Percentiles rank a stretch among this genome's conserved stretches.
These are phyloP conservation scores for Drosophila bunnanda DNA, from an alignment of 2,888 invertebrate species.

Conservation along the genomic window DNA sequence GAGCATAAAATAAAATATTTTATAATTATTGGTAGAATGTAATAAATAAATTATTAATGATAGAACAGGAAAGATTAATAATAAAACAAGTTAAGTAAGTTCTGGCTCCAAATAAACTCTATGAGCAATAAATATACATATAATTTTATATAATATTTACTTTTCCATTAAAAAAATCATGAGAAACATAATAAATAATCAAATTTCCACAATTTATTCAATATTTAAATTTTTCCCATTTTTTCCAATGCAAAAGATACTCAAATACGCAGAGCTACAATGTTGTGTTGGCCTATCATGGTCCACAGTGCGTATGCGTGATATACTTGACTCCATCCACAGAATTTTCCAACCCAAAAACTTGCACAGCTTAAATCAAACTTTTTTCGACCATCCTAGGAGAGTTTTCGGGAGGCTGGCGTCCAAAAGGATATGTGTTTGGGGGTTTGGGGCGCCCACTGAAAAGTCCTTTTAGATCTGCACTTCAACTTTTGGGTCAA, in stretches of 20 bases:
- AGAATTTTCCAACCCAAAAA: slow-evolving; percentile 63
- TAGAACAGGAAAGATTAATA: background rate
- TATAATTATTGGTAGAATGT: background rate
- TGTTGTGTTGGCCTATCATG: slow-evolving; percentile 56
- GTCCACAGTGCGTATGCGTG: slow-evolving; percentile 78
- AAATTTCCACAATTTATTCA: too few species aligned
- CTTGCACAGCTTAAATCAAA: slow-evolving; percentile 78
- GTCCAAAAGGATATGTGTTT: background rate
- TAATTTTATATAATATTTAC: background rate
- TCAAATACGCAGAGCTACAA: slow-evolving; percentile 14
- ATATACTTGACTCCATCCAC: slow-evolving; percentile 62
- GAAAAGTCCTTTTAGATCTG: slow-evolving; percentile 67
- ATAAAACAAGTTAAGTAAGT: background rate
- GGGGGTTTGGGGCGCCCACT: background rate
- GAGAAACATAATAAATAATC: background rate
- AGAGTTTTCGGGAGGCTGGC: background rate
- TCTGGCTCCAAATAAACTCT: background rate
- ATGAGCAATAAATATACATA: background rate
- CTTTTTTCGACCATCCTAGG: slow-evolving; percentile 55
- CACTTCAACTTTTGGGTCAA: slow-evolving; percentile 80
- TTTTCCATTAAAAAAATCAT: background rate
- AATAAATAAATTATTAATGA: too few species aligned
- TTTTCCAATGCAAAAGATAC: background rate
- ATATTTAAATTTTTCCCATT: too few species aligned
- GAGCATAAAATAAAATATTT: background rate